Evolutionary conservation across 2,113 vertebrate species (phyloP).

Genomic region (Vidua chalybeata): DNA sequence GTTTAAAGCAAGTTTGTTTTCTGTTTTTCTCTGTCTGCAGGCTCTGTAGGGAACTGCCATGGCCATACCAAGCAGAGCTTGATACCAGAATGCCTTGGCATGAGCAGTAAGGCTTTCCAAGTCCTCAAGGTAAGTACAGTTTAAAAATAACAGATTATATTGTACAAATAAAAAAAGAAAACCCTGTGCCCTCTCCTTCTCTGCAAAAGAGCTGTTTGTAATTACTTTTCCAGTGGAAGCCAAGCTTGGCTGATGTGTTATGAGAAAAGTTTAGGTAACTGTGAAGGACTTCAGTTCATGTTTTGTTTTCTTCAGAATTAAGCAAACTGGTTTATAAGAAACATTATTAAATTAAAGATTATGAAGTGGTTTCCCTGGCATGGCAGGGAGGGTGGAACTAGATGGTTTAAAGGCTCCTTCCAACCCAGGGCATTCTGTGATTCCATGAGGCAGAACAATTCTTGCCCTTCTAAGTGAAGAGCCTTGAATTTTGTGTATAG

Average conservation of each 20-base stretch:
- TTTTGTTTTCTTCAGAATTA: background rate
- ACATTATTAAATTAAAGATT: background rate
- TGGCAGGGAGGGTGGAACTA: background rate
- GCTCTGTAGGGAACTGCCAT: background rate
- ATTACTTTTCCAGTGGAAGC: background rate
- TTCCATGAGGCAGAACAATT: background rate
- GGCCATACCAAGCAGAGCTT: background rate
- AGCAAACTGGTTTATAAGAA: background rate
- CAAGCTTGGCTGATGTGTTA: background rate
- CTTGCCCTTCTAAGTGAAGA: background rate
- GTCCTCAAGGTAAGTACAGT: background rate
- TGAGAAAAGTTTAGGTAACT: background rate
- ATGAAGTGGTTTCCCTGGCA: background rate
- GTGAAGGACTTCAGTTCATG: background rate
- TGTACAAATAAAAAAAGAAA: background rate
- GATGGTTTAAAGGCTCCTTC: background rate
- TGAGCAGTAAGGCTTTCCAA: background rate
- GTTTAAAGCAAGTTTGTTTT: background rate
- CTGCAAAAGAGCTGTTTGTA: background rate
- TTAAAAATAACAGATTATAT: background rate
- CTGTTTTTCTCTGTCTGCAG: background rate
- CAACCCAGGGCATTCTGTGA: background rate
- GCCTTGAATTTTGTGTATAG: background rate
- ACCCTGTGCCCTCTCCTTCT: fast-evolving
- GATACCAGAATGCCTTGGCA: background rate